Evolutionary conservation across 30 jellyfish, hydroid and myxozoan genomes (phyloP).

Genomic region (Pseudorhiza aurosa): DNA sequence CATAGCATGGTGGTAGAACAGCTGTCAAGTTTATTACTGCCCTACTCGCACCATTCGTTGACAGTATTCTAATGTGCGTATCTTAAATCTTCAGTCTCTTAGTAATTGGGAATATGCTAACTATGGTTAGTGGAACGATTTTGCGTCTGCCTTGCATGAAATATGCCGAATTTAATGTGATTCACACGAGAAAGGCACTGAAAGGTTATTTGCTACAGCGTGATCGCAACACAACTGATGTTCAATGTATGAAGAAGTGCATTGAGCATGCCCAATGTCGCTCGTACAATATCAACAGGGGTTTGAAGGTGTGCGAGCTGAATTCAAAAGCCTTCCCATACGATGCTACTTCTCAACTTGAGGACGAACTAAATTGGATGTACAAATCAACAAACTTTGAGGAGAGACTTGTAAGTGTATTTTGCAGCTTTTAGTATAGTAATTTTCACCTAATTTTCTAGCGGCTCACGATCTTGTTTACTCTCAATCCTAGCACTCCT

Average conservation of each 20-base stretch:
- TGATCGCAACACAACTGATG: neutral
- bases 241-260: constrained; percentile 11
- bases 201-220: neutral
- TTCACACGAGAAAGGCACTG: neutral
- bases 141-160: constrained; percentile 10
- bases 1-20: no score
- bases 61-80: no score
- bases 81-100: neutral
- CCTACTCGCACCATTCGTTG: no score
- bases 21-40: no score
- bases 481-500: neutral
- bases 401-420: neutral
- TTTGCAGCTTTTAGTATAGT: neutral
- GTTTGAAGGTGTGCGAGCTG: neutral
- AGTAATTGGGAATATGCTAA: neutral
- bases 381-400: constrained; percentile 13
- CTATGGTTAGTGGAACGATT: neutral
- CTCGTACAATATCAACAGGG: constrained; percentile 7
- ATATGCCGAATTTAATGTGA: constrained; percentile 5
- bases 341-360: neutral
- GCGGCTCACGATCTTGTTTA: neutral
- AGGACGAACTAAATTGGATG: neutral
- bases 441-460: neutral
- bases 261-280: neutral
- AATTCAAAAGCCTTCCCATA: neutral